Conservation (phyloP, 2,797 vertebrate genomes). For the Bryconaethiops microstoma region DNA sequence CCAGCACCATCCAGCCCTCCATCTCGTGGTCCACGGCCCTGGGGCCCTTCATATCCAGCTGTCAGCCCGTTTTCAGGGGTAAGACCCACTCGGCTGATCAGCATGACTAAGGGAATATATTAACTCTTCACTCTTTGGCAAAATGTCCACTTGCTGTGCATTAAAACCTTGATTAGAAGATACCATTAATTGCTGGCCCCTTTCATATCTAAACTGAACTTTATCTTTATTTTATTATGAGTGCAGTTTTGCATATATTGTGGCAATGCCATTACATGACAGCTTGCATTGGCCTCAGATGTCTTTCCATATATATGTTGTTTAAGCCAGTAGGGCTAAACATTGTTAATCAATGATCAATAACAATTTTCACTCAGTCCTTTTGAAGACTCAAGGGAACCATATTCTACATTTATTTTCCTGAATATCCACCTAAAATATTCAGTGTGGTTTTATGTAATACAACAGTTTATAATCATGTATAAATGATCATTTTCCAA, state of each 20-base stretch:
- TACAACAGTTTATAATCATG: too few relatives aligned
- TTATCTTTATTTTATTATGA: too few relatives aligned
- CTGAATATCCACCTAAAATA: too few relatives aligned
- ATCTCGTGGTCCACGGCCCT: constrained; percentile 72
- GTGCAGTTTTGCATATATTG: background rate
- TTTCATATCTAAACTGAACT: too few relatives aligned
- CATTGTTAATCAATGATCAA: background rate
- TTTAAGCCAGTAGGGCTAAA: background rate
- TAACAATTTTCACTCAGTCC: too few relatives aligned
- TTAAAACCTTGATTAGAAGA: background rate
- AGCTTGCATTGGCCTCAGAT: background rate
- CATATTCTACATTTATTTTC: too few relatives aligned
- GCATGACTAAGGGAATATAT: background rate
- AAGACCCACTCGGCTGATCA: constrained; percentile 52
- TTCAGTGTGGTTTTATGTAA: too few relatives aligned
- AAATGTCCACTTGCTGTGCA: background rate
- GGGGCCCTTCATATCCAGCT: constrained; percentile 78
- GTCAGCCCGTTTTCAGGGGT: constrained; percentile 73
- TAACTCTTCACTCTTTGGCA: background rate
- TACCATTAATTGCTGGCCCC: too few relatives aligned
- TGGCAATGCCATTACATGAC: background rate
- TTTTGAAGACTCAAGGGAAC: too few relatives aligned
- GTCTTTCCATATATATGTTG: background rate
- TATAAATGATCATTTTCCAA: too few relatives aligned
- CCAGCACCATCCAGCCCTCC: constrained; percentile 74